Percentiles rank a stretch among this genome's conserved stretches.
These are phyloP conservation scores for Pipra filicauda DNA, from an alignment of 2,113 vertebrate genomes.

Conservation along the genomic window DNA sequence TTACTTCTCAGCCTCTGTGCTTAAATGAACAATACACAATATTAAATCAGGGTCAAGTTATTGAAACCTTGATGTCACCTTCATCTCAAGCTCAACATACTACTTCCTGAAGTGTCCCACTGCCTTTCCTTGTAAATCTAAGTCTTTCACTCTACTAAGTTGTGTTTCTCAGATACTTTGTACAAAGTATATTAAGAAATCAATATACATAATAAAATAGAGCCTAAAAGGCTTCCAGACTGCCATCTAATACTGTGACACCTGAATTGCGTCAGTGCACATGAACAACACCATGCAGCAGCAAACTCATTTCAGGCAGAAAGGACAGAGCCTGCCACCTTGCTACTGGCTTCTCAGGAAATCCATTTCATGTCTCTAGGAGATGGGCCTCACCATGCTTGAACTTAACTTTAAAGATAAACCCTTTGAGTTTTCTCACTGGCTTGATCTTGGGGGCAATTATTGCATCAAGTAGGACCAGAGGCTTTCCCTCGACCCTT, in stretches of 20 bases:
- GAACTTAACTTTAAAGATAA: background rate
- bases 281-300: background rate
- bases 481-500: background rate
- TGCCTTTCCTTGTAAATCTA: background rate
- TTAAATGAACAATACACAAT: background rate
- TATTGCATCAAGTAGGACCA: background rate
- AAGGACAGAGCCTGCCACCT: background rate
- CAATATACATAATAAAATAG: background rate
- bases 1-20: background rate
- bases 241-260: background rate
- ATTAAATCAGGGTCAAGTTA: background rate
- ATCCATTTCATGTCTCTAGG: background rate
- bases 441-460: background rate
- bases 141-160: background rate
- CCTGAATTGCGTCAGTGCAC: background rate
- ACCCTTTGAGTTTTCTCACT: background rate
- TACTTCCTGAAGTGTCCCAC: background rate
- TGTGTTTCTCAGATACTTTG: background rate
- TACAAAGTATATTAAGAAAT: background rate
- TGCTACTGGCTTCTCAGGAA: background rate
- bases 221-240: background rate
- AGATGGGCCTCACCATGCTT: background rate
- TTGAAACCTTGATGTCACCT: background rate
- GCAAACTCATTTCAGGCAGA: background rate
- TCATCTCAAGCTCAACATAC: background rate